phyloP scores from a whole-genome alignment of 2,797 vertebrate genomes.

The Phrynocephalus guinanensis region DNA sequence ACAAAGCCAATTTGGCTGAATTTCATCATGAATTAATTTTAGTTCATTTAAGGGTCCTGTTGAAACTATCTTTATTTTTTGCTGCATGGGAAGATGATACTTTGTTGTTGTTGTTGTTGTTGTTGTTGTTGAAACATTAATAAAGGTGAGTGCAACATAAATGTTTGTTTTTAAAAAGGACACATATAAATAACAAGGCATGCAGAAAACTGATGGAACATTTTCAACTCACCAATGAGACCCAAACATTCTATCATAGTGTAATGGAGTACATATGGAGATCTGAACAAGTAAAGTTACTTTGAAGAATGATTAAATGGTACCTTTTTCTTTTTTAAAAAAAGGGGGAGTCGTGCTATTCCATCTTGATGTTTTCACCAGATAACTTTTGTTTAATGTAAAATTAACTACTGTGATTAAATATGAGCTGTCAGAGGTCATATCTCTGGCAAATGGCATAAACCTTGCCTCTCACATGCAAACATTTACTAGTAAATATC shows the following conservation, averaged over 20 bases:
- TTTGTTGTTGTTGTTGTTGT: conserved; percentile 9
- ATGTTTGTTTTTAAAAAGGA: conserved; percentile 41
- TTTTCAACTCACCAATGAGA: conserved; percentile 44
- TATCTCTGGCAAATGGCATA: background rate
- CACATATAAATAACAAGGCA: conserved; percentile 61
- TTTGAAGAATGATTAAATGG: conserved; percentile 59
- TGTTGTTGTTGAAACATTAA: conserved; percentile 34
- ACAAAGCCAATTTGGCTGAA: conserved; percentile 45
- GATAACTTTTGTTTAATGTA: conserved; percentile 41
- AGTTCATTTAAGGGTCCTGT: conserved; percentile 1
- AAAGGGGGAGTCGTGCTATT: conserved; percentile 55
- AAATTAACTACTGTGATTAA: conserved; percentile 16
- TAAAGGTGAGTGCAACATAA: conserved; percentile 48
- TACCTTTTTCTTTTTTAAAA: background rate
- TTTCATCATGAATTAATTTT: conserved; percentile 55
- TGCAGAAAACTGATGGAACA: conserved; percentile 48
- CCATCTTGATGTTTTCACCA: conserved; percentile 52
- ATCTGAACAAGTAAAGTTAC: conserved; percentile 64
- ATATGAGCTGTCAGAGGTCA: conserved; percentile 9
- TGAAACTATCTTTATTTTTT: conserved; percentile 1
- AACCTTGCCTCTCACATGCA: background rate
- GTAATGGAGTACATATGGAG: conserved; percentile 62
- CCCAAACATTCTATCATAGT: conserved; percentile 40
- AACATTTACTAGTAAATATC: background rate
- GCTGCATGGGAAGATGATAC: conserved; percentile 16